These are phyloP conservation scores for Anas acuta DNA, from an alignment of 2,797 vertebrate genomes.

Conservation along the genomic window DNA sequence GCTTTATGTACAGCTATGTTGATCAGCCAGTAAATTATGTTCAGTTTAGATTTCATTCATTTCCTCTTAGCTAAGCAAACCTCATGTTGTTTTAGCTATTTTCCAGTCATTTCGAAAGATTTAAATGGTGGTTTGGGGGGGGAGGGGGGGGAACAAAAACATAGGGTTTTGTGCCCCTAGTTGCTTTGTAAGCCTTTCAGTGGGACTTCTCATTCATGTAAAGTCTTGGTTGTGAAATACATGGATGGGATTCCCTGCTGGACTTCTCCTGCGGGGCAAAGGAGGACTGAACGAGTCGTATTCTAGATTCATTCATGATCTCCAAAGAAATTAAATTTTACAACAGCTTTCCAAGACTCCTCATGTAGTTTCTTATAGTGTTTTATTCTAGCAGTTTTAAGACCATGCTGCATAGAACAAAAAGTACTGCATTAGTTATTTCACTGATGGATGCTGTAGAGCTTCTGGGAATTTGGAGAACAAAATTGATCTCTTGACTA, in stretches of 20 bases:
- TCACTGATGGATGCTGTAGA: constrained; percentile 12
- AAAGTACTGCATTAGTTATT: background rate
- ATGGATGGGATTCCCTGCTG: background rate
- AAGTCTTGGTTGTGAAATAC: background rate
- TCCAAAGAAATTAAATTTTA: background rate
- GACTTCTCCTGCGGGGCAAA: background rate
- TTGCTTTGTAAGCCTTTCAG: background rate
- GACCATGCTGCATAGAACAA: background rate
- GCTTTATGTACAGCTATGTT: background rate
- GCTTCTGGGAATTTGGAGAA: constrained; percentile 6
- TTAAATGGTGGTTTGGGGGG: background rate
- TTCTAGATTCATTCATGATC: background rate
- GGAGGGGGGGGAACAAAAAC: too few relatives aligned
- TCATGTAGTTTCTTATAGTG: background rate
- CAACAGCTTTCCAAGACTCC: background rate
- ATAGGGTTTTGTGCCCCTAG: background rate
- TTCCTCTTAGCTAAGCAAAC: background rate
- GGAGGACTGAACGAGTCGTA: background rate
- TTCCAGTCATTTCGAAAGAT: background rate
- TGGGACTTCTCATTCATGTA: background rate
- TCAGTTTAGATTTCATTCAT: background rate
- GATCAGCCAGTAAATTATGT: background rate
- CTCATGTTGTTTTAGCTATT: accelerated
- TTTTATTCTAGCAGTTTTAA: background rate
- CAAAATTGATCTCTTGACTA: constrained; percentile 30